Evolutionary conservation across 1,140 invertebrate genomes (phyloP), one percentile per base, ranked within the genome.

Genomic region (Diorhabda sublineata): DNA sequence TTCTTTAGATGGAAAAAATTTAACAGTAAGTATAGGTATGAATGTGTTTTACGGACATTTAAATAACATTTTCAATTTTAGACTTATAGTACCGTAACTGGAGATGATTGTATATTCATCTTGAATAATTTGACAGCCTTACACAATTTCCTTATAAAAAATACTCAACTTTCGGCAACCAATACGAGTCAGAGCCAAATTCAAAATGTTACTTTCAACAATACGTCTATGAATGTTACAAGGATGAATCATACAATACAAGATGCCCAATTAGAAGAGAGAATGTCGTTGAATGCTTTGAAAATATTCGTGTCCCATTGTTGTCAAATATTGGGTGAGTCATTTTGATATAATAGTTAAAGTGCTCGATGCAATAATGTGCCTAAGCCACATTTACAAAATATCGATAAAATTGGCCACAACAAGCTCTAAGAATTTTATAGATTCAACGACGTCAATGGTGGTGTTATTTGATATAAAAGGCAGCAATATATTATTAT

Each of bases 221-320:
- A 66, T n/a, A 70, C 64, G 6, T 66, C 71, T 5, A 41, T 77
- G 42, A 77, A 73, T 67, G 26, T 66, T 4, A 73, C 63, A 26
- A 58, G 72, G 3, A 26, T 71, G 58, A 77, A 75, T 65, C 71
- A 74, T 41, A 79, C 80, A 3, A 41, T 74, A 9, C 77, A 81
- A 67, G 77, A 82, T 72, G 76, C 76, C 3, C 80, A 81, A 69
- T 43, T 80, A 42, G 79, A 81, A 64, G 88, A 89, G 79, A 88
- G 90, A 74, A 88, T 90, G 73, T 96, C 94, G 0, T 81, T 97
- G 43, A 88, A 90, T 68, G 87, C 92, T 26, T 80, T 97, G 2
- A 89, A 90, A 80, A 84, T 88, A 52, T 89, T 97, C 73, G 87
- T 96, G 42, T 87, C 86, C 67, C 89, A 95, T 78, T 87, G 91